A percentile compares a stretch with the other conserved stretches of the same genome.
phyloP scores from a whole-genome alignment of 2,888 invertebrate genomes.

The Drosophila parthenogenetica region DNA sequence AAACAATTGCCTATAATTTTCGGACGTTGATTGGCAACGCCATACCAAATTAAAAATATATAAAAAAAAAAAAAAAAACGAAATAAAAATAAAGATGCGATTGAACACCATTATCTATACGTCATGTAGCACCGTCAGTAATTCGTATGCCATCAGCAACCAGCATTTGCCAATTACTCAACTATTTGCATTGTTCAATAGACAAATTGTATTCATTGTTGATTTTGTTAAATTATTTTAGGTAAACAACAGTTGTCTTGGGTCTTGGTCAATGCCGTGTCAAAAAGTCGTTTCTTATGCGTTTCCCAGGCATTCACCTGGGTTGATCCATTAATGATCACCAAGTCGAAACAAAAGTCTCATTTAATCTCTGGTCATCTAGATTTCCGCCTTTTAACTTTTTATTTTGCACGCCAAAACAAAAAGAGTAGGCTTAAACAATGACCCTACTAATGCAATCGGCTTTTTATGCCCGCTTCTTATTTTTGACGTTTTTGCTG shows the following conservation, averaged over 20 bases:
- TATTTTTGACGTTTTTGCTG: slow-evolving; percentile 12
- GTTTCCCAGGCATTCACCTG: slow-evolving; percentile 54
- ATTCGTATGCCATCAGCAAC: slow-evolving; percentile 34
- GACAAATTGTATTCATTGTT: slow-evolving; percentile 25
- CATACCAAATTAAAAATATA: slow-evolving; percentile 30
- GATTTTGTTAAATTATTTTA: slow-evolving; percentile 25
- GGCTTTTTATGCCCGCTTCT: slow-evolving; percentile 29
- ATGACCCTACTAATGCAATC: slow-evolving; percentile 64
- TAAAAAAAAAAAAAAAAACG: neutral
- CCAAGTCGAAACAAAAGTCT: slow-evolving; percentile 40
- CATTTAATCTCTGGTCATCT: slow-evolving; percentile 42
- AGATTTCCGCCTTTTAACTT: slow-evolving; percentile 7
- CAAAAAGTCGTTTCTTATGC: slow-evolving; percentile 45
- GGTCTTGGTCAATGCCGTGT: slow-evolving; percentile 68
- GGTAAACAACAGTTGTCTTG: slow-evolving; percentile 37
- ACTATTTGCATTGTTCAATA: slow-evolving; percentile 60
- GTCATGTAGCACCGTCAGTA: slow-evolving; percentile 38
- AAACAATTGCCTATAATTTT: slow-evolving; percentile 77
- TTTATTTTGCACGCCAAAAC: slow-evolving; percentile 48
- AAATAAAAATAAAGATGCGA: slow-evolving; percentile 18
- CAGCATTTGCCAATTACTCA: slow-evolving; percentile 55
- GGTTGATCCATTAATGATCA: slow-evolving; percentile 61
- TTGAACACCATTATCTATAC: slow-evolving; percentile 45
- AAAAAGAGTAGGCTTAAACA: slow-evolving; percentile 43
- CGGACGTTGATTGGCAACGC: slow-evolving; percentile 66